Evolutionary conservation across 2,888 invertebrate genomes (phyloP), one percentile per base, ranked within the genome.

Genomic region (Dermolepida albohirtum): DNA sequence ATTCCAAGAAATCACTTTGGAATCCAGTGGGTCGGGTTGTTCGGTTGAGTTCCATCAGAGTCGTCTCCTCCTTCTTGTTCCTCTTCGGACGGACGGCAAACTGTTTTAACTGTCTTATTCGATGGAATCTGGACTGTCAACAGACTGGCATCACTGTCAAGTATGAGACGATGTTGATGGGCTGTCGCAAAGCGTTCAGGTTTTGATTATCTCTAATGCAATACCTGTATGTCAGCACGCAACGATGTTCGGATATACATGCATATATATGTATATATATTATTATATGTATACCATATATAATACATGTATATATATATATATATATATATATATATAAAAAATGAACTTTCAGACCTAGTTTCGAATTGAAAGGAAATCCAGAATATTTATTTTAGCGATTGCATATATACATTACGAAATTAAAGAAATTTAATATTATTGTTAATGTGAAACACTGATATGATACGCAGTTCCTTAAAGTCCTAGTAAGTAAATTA

Each of bases 1-100:
- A 65, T 77, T 78, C 76, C 73, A 70, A 76, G 77, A 77, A 77
- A 73, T 73, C 75, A 76, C 76, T 74, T 72, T 77, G 78, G 78
- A 78, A 79, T 78, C 75, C 77, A 73, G 78, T 79, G 78, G 78
- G 79, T 73, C 77, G 77, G 75, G 72, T 74, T 70, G 72, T 79
- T 83, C 78, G 75, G 41, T 8, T 41, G 43, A 55, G 55, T 41
- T 55, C 55, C 70, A 70, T 80, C 84, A 79, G 76, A 74, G 69
- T 69, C 71, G 70, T 73, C 68, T 68, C 67, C 70, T 71, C 68
- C 55, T 55, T 55, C 22, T 55, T 43, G 41, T 41, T 55, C 41
- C 16, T 55, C 43, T 16, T 41, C 55, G 41, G 43, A 41, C 40
- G 40, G 62, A 47, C 40, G 34, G 65, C 55, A 44, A 65, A 55